phyloP scores from a whole-genome alignment of 2,113 vertebrate genomes.

The Aphyosemion australe region DNA sequence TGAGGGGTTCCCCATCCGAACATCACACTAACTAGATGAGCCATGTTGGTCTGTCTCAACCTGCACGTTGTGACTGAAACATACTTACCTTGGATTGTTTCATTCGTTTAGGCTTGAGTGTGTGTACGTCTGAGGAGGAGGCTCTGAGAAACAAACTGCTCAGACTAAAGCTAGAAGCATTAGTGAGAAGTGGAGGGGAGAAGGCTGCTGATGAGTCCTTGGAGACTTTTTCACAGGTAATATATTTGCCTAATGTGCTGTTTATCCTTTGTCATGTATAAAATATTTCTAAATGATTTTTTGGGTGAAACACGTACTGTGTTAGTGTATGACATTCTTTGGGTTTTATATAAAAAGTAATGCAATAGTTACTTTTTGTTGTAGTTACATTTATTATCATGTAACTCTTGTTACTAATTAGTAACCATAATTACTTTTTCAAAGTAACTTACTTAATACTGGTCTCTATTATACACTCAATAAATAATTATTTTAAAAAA shows the following conservation, averaged over 20 bases:
- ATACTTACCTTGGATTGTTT: constrained; percentile 5
- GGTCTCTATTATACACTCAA: too few species aligned
- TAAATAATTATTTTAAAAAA: too few species aligned
- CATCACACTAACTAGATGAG: neutral
- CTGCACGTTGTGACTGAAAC: too few species aligned
- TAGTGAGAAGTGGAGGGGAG: constrained; percentile 78
- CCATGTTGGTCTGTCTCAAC: neutral
- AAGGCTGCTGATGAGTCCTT: constrained; percentile 84
- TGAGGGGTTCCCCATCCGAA: neutral
- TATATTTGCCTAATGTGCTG: neutral
- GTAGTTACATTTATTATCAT: too few species aligned
- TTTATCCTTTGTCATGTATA: neutral
- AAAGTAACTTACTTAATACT: too few species aligned
- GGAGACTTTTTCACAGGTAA: constrained; percentile 85
- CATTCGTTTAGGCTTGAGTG: constrained; percentile 61
- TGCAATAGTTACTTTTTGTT: too few species aligned
- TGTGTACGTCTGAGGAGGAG: constrained; percentile 49
- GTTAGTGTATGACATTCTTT: too few species aligned
- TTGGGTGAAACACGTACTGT: neutral
- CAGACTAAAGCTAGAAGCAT: constrained; percentile 81
- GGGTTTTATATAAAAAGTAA: too few species aligned
- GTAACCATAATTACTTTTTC: too few species aligned
- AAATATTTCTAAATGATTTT: neutral
- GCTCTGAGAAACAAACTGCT: constrained; percentile 78
- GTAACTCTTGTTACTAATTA: too few species aligned